These are phyloP conservation scores for Zeugodacus cucurbitae DNA, from an alignment of 1,140 invertebrate genomes.

Conservation along the genomic window DNA sequence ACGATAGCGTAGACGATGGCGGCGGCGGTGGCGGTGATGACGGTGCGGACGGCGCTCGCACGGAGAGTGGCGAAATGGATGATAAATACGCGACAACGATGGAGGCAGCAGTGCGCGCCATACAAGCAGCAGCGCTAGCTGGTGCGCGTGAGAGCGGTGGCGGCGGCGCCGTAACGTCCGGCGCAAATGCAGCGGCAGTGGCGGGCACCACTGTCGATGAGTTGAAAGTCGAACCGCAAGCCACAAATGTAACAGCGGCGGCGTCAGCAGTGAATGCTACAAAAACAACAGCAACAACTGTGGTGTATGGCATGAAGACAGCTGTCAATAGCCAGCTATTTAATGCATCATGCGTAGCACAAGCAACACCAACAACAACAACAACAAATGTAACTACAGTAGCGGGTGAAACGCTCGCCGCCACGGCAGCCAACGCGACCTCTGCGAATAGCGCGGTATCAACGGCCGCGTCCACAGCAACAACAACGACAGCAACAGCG, in stretches of 20 bases:
- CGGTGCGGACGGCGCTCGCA: conserved; percentile 13
- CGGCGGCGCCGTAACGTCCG: neutral
- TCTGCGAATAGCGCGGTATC: neutral
- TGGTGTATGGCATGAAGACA: neutral
- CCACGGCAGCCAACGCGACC: neutral
- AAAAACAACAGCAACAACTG: neutral
- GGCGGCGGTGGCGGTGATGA: conserved; percentile 42
- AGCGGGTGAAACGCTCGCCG: neutral
- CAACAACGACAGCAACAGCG: conserved; percentile 6
- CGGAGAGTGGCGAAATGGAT: neutral
- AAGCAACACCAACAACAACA: neutral
- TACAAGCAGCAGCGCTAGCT: conserved; percentile 26
- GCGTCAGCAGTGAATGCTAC: neutral
- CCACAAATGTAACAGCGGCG: neutral
- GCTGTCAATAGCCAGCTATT: conserved; percentile 10
- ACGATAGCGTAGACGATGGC: neutral
- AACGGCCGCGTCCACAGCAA: conserved; percentile 7
- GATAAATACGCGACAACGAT: conserved; percentile 25
- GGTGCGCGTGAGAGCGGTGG: neutral
- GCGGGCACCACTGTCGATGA: conserved; percentile 12
- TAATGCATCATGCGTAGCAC: neutral
- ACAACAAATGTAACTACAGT: neutral
- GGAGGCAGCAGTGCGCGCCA: conserved; percentile 4
- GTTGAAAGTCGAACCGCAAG: neutral
- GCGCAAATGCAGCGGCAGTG: neutral